Evolutionary conservation across 2,888 invertebrate species (phyloP), one percentile per base, ranked within the genome.

Genomic region (Lasioglossum marginatum): DNA sequence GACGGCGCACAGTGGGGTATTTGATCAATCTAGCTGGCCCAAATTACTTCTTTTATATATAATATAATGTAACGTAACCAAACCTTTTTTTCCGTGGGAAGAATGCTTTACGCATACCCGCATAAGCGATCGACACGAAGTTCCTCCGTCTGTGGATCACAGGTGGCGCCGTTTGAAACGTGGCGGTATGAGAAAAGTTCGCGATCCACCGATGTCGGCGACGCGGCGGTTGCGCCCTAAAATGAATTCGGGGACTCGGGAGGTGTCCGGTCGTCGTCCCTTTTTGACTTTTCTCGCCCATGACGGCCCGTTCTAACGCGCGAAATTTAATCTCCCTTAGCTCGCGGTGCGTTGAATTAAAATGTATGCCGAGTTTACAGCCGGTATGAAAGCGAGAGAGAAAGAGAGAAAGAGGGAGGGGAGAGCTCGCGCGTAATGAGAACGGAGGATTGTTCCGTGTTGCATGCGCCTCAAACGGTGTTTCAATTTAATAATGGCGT

Each of bases 301-400:
- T 57, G 82, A 81, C 85, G 71, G 72, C 74, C 78, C 74, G 78
- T 80, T 86, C 83, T 80, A 81, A 77, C 87, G 80, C 83, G 85
- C 86, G 81, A 89, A 90, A 90, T 90, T 90, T 89, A 91, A 90
- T 90, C 90, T 91, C 83, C 81, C 45, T 63, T 31, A 31, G 84
- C 80, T 87, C 72, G 87, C 80, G 82, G 82, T 85, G 77, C 79
- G 88, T 82, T 83, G 87, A 86, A 88, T 89, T 91, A 89, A 91
- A 90, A 89, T 85, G 77, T 81, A 82, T 66, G 77, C 63, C 37
- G 31, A 57, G 75, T 45, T 63, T 60, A 45, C 34, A 52, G 37
- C 27, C 52, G 8, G 27, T 0, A 16, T 31, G 6, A 16, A n/a
- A 2, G 23, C 23, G 52, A 10, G 3, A 40, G 16, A 0, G 16